Evolutionary conservation across 2,888 invertebrate species (phyloP), one percentile per base, ranked within the genome.

Genomic region (Amphipoea oculea): DNA sequence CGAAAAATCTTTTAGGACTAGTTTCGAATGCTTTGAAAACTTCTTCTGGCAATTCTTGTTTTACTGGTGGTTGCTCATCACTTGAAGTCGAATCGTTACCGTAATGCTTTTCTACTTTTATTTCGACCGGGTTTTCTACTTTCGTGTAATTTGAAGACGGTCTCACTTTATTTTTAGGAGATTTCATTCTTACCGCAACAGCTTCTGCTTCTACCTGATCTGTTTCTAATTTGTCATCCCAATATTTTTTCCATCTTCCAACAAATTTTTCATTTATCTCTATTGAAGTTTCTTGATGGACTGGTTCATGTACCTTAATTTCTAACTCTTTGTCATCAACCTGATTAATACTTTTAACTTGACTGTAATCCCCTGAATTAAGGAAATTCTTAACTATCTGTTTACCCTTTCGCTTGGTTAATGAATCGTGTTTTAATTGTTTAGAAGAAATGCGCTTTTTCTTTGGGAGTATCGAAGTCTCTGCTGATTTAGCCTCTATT

Each of bases 1-100:
- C 97, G 78, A 97, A 97, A 89, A 97, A 97, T 89, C 96, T 92
- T 86, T 96, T 97, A 14, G 97, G 97, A 85, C 96, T 97, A 29
- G 96, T 97, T 93, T 97, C 97, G 88, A 97, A 97, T 29, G 96
- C 97, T 92, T 95, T 96, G 73, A 95, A 96, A 14, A 97, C 94
- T 92, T 96, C 96, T 92, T 96, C 96, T 5, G 96, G 95, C 69
- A 96, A 83, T 91, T 97, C 96, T 88, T 95, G 96, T 90, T 95
- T 96, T 14, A 92, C 88, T 76, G 92, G 92, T 11, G 29, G 75
- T 42, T 74, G 54, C 0, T 79, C 23, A 20, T 69, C 40, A 17
- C 0, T 68, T 23, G 42, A 17, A 9, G 51, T 6, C 1, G n/a
- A 9, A 7, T 65, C 65, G 29, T 40, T 79, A 67, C 36, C 65